Percentiles rank a stretch among this genome's conserved stretches.
Conservation (phyloP, 1,140 invertebrate species). For the Drosophila trapezifrons region DNA sequence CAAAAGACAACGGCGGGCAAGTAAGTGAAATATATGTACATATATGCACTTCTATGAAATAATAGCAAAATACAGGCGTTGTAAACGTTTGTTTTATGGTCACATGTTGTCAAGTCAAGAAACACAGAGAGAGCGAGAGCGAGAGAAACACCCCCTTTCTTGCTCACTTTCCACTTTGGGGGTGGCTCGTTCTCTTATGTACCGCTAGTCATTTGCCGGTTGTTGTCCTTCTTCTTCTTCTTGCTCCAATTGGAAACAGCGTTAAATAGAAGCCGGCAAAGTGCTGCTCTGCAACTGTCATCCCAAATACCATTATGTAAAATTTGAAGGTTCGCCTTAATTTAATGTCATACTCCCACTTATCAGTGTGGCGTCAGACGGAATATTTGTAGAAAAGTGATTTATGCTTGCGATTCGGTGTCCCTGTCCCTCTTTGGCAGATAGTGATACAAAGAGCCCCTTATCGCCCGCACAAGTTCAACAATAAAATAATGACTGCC, state of each 20-base stretch:
- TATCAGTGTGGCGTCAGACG: constrained; percentile 38
- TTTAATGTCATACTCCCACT: constrained; percentile 41
- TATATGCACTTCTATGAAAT: not conserved
- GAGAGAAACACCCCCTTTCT: constrained; percentile 51
- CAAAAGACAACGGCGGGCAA: constrained; percentile 13
- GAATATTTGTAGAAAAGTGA: constrained; percentile 53
- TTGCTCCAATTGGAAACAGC: constrained; percentile 3
- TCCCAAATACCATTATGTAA: constrained; percentile 34
- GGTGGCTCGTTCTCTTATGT: constrained; percentile 50
- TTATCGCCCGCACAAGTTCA: constrained; percentile 51
- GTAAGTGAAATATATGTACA: constrained; percentile 30
- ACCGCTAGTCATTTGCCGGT: constrained; percentile 74
- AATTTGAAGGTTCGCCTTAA: constrained; percentile 16
- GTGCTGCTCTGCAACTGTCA: constrained; percentile 1
- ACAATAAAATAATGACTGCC: constrained; percentile 46
- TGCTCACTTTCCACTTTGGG: constrained; percentile 10
- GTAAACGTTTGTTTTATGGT: constrained; percentile 10
- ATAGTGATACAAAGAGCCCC: constrained; percentile 29
- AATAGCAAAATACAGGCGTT: constrained; percentile 16
- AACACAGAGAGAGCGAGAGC: constrained; percentile 6
- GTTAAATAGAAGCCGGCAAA: constrained; percentile 42
- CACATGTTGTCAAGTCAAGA: constrained; percentile 41
- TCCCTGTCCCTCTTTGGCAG: constrained; percentile 17
- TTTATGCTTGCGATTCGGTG: constrained; percentile 35
- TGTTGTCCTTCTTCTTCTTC: constrained; percentile 49